Conservation (phyloP, 2,888 invertebrate genomes). For the Malacosoma neustria region DNA sequence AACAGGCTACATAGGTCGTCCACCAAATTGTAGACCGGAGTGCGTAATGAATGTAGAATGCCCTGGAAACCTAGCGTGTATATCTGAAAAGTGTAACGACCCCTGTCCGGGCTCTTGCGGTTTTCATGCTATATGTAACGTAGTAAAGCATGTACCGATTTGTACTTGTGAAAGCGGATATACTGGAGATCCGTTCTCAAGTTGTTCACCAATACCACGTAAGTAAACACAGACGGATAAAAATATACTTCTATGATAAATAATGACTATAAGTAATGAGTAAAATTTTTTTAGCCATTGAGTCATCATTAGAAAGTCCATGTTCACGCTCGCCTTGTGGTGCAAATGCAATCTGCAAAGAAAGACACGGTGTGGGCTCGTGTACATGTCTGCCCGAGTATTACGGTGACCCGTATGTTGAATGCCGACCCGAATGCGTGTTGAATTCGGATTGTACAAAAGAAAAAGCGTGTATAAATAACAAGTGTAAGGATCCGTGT, state of each 20-base stretch:
- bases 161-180: constrained; percentile 82
- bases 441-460: constrained; percentile 88
- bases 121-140: constrained; percentile 79
- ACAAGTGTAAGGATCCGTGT: constrained; percentile 90
- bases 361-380: constrained; percentile 86
- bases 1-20: constrained; percentile 83
- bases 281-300: constrained; percentile 57
- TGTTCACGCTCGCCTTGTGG: constrained; percentile 92
- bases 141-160: constrained; percentile 82
- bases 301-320: constrained; percentile 72
- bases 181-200: constrained; percentile 87
- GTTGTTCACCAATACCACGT: constrained; percentile 78
- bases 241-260: background rate
- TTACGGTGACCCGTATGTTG: constrained; percentile 89
- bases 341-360: constrained; percentile 88
- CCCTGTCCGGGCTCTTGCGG: constrained; percentile 86
- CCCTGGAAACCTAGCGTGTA: constrained; percentile 80
- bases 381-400: constrained; percentile 88
- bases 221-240: constrained; percentile 38
- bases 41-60: constrained; percentile 84
- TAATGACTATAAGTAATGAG: background rate
- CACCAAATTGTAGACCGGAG: constrained; percentile 86
- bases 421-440: constrained; percentile 92
- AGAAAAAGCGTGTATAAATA: constrained; percentile 85
- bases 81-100: constrained; percentile 81